Evolutionary conservation across 2,113 vertebrate species (phyloP).

Genomic region (Myodes glareolus): DNA sequence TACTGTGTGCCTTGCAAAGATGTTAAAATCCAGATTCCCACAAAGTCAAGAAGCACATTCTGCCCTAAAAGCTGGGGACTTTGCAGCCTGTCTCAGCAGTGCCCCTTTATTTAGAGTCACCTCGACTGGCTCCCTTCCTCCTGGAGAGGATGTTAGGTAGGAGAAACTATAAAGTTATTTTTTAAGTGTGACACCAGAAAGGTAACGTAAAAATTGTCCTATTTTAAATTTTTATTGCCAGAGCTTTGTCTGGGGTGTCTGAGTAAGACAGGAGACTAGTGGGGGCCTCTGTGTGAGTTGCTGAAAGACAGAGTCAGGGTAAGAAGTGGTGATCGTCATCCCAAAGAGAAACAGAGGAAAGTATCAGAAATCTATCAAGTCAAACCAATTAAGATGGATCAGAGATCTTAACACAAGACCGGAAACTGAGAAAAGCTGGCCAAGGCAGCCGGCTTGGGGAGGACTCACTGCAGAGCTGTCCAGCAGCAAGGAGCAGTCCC

Average conservation of each 20-base stretch:
- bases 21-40: background rate
- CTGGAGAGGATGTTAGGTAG: background rate
- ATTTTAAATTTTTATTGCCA: background rate
- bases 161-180: constrained; percentile 8
- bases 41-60: background rate
- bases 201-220: background rate
- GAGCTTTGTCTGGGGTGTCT: background rate
- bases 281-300: background rate
- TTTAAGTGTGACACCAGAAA: background rate
- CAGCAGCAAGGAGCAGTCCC: background rate
- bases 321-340: background rate
- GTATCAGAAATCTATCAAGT: background rate
- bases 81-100: background rate
- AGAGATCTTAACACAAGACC: background rate
- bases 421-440: background rate
- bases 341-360: background rate
- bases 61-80: background rate
- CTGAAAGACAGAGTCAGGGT: background rate
- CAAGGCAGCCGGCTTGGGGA: too few relatives aligned
- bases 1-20: background rate
- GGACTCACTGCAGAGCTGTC: background rate
- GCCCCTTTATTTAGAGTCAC: background rate
- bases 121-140: background rate
- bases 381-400: background rate
- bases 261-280: background rate